Evolutionary conservation across 2,888 invertebrate genomes (phyloP).

Genomic region (Cantharis flavilabris): DNA sequence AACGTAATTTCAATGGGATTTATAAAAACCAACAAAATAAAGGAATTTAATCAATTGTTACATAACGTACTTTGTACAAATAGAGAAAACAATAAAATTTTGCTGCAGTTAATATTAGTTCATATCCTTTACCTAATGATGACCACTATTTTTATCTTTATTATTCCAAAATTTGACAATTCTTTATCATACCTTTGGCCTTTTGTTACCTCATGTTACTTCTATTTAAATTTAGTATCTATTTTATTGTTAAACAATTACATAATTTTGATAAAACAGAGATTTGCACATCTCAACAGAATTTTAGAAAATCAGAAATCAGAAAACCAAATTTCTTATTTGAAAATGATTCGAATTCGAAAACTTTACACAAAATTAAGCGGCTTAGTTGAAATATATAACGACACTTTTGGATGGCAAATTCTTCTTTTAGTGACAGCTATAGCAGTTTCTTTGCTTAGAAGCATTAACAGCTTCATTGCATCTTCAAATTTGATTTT

Average conservation of each 20-base stretch:
- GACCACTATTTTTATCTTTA: fast-evolving
- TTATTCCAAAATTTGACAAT: neutral
- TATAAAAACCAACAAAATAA: too few species aligned
- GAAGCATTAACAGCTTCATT: neutral
- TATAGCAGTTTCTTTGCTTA: neutral
- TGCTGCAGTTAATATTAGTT: neutral
- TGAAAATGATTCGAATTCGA: too few species aligned
- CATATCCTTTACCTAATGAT: neutral
- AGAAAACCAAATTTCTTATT: too few species aligned
- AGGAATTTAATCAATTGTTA: too few species aligned
- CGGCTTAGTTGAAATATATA: too few species aligned
- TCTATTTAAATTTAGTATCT: neutral
- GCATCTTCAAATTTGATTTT: neutral
- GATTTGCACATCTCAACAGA: too few species aligned
- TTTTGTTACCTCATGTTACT: neutral
- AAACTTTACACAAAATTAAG: too few species aligned
- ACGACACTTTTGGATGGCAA: neutral
- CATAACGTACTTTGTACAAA: too few species aligned
- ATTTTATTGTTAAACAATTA: neutral
- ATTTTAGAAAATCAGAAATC: too few species aligned
- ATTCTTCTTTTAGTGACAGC: neutral
- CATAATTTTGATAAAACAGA: too few species aligned
- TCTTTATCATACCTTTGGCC: neutral
- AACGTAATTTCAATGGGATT: too few species aligned
- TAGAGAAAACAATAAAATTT: too few species aligned